A percentile compares a stretch with the other conserved stretches of the same genome.
phyloP scores from a whole-genome alignment of 2,113 vertebrate genomes.

The Onychostoma macrolepis region DNA sequence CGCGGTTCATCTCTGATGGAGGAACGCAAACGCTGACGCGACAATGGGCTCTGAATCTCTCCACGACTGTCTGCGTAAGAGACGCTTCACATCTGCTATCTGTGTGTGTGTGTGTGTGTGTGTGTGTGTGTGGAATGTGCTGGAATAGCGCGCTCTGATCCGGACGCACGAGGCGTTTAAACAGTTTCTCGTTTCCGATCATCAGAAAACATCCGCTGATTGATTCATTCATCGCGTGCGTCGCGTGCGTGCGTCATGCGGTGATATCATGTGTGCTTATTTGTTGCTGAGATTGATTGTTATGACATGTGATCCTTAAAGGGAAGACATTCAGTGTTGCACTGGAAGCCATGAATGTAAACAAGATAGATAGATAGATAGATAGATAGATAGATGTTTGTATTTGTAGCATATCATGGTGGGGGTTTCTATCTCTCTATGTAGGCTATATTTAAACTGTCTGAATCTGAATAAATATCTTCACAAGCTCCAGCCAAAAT shows the following conservation, averaged over 20 bases:
- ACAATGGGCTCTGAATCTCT: slow-evolving; percentile 39
- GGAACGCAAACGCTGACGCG: not conserved
- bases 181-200: not conserved
- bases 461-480: no score
- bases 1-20: not conserved
- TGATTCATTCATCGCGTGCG: not conserved
- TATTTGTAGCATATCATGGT: not conserved
- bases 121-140: not conserved
- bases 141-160: not conserved
- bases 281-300: not conserved
- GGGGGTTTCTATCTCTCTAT: not conserved
- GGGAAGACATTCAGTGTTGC: not conserved
- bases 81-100: slow-evolving; percentile 8
- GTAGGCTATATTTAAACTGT: not conserved
- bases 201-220: not conserved
- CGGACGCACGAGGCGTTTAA: not conserved
- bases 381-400: not conserved
- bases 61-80: slow-evolving; percentile 49
- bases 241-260: not conserved
- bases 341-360: not conserved
- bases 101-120: not conserved
- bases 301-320: not conserved
- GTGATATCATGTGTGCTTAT: not conserved
- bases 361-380: not conserved
- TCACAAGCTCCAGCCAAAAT: no score